Conservation (phyloP, 2,888 invertebrate species). For the Meiosimyza platycephala region DNA sequence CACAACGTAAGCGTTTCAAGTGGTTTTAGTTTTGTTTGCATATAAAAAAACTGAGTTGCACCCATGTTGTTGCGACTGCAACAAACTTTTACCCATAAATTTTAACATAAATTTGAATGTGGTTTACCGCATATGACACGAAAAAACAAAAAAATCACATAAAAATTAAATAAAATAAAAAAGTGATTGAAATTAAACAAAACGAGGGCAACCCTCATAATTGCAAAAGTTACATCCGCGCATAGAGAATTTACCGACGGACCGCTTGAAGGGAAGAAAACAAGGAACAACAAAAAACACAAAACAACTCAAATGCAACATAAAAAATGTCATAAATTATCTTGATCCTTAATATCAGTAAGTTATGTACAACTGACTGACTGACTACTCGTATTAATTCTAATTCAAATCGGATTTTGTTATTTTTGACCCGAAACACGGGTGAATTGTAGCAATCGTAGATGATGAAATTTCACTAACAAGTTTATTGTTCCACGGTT, state of each 20-base stretch:
- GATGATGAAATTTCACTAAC: constrained; percentile 2
- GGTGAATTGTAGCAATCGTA: background rate
- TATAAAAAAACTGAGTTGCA: background rate
- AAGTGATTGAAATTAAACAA: constrained; percentile 33
- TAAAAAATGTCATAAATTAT: constrained; percentile 9
- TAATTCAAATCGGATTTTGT: constrained; percentile 15
- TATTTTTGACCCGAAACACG: constrained; percentile 1
- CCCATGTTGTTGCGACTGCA: background rate
- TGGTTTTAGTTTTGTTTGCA: background rate
- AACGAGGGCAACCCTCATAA: constrained; percentile 15
- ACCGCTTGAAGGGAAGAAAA: background rate
- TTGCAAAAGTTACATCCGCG: background rate
- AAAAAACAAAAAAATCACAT: constrained; percentile 30
- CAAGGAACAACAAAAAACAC: background rate
- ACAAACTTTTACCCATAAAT: constrained; percentile 43
- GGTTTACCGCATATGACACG: constrained; percentile 41
- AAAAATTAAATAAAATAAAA: constrained; percentile 30
- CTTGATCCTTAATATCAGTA: background rate
- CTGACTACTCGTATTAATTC: background rate
- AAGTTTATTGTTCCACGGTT: background rate
- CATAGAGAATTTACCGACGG: background rate
- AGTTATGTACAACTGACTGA: background rate
- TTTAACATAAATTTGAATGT: constrained; percentile 48
- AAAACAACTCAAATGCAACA: background rate
- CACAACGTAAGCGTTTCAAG: background rate